Evolutionary conservation across 1,140 invertebrate species (phyloP).

Genomic region (Octopus sinensis): DNA sequence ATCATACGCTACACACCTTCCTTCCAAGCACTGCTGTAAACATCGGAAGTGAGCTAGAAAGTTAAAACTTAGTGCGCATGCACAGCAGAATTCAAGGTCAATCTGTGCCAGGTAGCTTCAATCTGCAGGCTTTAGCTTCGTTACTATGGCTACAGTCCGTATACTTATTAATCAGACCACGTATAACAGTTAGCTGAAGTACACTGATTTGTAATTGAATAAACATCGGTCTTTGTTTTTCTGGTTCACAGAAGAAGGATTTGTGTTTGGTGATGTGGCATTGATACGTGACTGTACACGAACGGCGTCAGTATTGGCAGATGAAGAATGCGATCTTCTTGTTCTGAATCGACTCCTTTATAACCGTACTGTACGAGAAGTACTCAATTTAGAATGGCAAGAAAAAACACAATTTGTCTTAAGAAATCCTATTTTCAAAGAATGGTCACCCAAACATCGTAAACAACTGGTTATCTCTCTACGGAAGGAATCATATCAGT

Average conservation of each 20-base stretch:
- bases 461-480: constrained; percentile 47
- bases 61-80: too few species aligned
- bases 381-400: constrained; percentile 43
- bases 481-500: constrained; percentile 38
- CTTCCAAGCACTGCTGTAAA: too few species aligned
- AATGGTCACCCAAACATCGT: constrained; percentile 44
- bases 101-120: too few species aligned
- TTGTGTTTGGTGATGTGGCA: constrained; percentile 51
- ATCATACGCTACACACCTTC: too few species aligned
- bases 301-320: constrained; percentile 49
- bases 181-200: too few species aligned
- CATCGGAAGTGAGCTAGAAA: too few species aligned
- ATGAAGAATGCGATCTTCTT: constrained; percentile 44
- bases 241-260: constrained; percentile 38
- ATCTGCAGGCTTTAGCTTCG: too few species aligned
- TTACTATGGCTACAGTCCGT: too few species aligned
- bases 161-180: too few species aligned
- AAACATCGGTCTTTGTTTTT: too few species aligned
- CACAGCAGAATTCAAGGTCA: too few species aligned
- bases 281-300: constrained; percentile 50
- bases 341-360: constrained; percentile 48
- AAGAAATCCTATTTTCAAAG: constrained; percentile 39
- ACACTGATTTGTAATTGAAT: too few species aligned
- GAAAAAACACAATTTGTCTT: constrained; percentile 45
- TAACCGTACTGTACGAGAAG: constrained; percentile 45